These are phyloP conservation scores for Petrocephalus zakoni DNA, from an alignment of 2,113 vertebrate genomes.

Conservation along the genomic window DNA sequence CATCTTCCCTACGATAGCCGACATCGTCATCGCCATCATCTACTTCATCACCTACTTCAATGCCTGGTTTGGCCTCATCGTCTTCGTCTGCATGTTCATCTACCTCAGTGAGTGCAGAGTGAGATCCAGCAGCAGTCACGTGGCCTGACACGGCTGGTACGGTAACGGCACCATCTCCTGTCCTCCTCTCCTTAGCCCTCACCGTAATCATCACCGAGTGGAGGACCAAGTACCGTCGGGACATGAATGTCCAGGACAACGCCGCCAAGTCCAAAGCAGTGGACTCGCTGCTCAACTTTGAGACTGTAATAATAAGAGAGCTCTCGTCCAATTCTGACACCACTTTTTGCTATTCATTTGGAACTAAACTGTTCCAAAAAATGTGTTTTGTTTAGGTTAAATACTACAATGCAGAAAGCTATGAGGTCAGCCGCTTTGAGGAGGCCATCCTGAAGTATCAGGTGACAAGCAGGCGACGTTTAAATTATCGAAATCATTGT, in stretches of 20 bases:
- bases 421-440: slow-evolving; percentile 79
- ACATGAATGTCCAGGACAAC: slow-evolving; percentile 88
- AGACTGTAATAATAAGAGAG: slow-evolving; percentile 73
- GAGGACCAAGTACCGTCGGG: slow-evolving; percentile 89
- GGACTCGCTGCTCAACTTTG: slow-evolving; percentile 92
- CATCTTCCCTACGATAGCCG: slow-evolving; percentile 82
- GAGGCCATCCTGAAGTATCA: slow-evolving; percentile 85
- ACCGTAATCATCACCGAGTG: slow-evolving; percentile 92
- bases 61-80: slow-evolving; percentile 92
- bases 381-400: slow-evolving; percentile 69
- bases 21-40: slow-evolving; percentile 87
- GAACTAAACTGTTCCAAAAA: too few relatives aligned
- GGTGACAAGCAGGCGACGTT: slow-evolving; percentile 51
- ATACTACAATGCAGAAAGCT: slow-evolving; percentile 87
- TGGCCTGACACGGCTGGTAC: too few relatives aligned
- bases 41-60: slow-evolving; percentile 87
- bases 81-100: slow-evolving; percentile 89
- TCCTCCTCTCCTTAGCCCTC: slow-evolving; percentile 56
- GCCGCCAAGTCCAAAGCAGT: slow-evolving; percentile 78
- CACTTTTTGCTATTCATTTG: background rate
- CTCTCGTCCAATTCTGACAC: too few relatives aligned
- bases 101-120: slow-evolving; percentile 81
- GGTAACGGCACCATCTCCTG: background rate
- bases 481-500: background rate
- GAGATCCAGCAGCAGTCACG: too few relatives aligned